A percentile compares a stretch with the other conserved stretches of the same genome.
Evolutionary conservation across 2,113 vertebrate species (phyloP).

Genomic region (Dromas ardeola): DNA sequence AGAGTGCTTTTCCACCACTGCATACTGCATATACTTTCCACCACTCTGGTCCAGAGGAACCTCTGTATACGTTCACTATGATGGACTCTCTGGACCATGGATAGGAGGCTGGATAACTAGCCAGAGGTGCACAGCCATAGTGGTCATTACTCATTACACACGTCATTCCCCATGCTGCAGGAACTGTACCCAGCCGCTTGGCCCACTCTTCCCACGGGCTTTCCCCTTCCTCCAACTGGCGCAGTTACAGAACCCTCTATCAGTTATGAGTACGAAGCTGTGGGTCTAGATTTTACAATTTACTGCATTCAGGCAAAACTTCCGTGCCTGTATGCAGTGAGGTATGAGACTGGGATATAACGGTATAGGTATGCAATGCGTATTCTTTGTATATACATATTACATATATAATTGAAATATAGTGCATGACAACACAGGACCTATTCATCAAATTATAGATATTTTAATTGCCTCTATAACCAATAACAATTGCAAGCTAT

Average conservation of each 20-base stretch:
- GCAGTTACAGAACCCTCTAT: not conserved
- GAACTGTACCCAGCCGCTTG: accelerated
- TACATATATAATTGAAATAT: not conserved
- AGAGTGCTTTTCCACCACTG: not conserved
- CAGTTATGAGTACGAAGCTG: not conserved
- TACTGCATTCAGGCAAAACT: not conserved
- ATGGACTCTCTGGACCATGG: not conserved
- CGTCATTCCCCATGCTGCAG: not conserved
- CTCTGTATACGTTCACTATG: not conserved
- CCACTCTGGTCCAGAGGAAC: not conserved
- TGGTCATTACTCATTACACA: not conserved
- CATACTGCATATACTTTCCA: not conserved
- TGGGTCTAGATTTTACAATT: not conserved
- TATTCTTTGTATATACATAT: not conserved
- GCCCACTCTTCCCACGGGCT: not conserved
- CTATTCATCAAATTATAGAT: not conserved
- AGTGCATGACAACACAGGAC: not conserved
- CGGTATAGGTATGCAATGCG: accelerated
- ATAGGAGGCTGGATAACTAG: not conserved
- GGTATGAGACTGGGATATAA: not conserved
- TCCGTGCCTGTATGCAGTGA: not conserved
- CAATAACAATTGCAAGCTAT: not conserved
- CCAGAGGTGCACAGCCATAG: not conserved
- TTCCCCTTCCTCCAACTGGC: not conserved
- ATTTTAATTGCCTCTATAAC: not conserved